A percentile compares a stretch with the other conserved stretches of the same genome.
These are phyloP conservation scores for Lepisosteus osseus DNA, from an alignment of 2,113 vertebrate genomes.

Conservation along the genomic window DNA sequence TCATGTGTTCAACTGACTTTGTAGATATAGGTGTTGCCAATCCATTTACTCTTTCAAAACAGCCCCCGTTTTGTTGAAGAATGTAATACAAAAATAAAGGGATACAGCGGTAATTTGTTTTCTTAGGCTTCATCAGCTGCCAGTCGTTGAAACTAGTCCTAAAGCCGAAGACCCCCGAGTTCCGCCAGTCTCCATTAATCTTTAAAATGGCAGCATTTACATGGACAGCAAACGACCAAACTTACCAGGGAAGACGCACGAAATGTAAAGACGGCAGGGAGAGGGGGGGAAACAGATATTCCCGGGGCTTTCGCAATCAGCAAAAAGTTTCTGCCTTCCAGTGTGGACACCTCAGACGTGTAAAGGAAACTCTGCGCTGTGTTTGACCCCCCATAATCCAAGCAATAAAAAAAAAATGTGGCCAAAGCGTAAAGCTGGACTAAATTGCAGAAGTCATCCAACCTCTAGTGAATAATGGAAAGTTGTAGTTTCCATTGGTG, in stretches of 20 bases:
- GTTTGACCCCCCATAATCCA: constrained; percentile 35
- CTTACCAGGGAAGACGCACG: constrained; percentile 54
- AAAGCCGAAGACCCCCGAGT: background rate
- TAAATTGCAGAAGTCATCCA: background rate
- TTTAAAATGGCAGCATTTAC: background rate
- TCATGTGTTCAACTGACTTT: too few relatives aligned
- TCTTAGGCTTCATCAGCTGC: too few relatives aligned
- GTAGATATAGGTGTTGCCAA: too few relatives aligned
- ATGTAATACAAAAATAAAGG: too few relatives aligned
- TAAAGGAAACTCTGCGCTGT: constrained; percentile 12
- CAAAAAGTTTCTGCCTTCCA: constrained; percentile 61
- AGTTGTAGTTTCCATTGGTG: constrained; percentile 44
- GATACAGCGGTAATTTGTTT: too few relatives aligned
- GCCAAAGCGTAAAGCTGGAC: background rate
- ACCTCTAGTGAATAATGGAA: constrained; percentile 3
- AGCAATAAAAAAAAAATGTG: background rate
- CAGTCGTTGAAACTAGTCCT: too few relatives aligned
- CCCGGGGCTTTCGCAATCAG: constrained; percentile 34
- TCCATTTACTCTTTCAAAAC: too few relatives aligned
- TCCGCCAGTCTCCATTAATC: background rate
- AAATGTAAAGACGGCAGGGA: constrained; percentile 21
- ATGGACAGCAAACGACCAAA: constrained; percentile 2
- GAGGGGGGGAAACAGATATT: constrained; percentile 28
- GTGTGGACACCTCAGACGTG: constrained; percentile 38
- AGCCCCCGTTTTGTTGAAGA: too few relatives aligned